These are phyloP conservation scores for Leptocoma aspasia DNA, from an alignment of 2,113 vertebrate species.

Conservation along the genomic window DNA sequence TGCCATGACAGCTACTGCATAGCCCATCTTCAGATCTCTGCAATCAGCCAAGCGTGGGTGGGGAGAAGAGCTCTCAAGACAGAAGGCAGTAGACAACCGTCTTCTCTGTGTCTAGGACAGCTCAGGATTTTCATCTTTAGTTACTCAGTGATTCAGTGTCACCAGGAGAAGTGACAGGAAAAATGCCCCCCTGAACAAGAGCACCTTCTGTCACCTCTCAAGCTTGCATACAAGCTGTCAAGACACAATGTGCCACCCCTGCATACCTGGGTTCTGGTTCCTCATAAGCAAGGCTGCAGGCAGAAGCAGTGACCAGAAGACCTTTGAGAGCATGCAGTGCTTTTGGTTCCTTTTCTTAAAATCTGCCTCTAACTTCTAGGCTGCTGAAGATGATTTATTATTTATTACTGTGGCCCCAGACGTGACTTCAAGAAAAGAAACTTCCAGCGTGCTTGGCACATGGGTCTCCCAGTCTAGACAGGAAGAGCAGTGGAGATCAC, in stretches of 20 bases:
- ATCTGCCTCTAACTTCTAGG: not conserved
- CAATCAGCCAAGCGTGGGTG: not conserved
- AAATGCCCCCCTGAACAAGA: not conserved
- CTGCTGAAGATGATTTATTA: not conserved
- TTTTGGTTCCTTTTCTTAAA: not conserved
- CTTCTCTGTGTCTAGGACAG: not conserved
- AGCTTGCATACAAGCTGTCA: not conserved
- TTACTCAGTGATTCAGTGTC: not conserved
- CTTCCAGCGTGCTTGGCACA: not conserved
- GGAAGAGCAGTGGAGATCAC: not conserved
- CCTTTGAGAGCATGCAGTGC: not conserved
- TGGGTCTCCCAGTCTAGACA: not conserved
- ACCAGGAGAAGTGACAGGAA: not conserved
- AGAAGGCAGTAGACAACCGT: not conserved
- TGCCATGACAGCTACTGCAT: not conserved
- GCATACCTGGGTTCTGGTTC: not conserved
- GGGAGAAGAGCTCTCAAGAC: not conserved
- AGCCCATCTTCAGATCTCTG: constrained; percentile 8
- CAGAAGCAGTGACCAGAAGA: not conserved
- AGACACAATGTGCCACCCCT: not conserved
- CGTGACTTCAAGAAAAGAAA: not conserved
- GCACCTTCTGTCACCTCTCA: not conserved
- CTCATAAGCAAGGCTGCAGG: not conserved
- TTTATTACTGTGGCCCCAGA: not conserved
- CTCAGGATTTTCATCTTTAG: constrained; percentile 10